Conservation (phyloP, 2,113 vertebrate genomes). For the Scolopax mira region DNA sequence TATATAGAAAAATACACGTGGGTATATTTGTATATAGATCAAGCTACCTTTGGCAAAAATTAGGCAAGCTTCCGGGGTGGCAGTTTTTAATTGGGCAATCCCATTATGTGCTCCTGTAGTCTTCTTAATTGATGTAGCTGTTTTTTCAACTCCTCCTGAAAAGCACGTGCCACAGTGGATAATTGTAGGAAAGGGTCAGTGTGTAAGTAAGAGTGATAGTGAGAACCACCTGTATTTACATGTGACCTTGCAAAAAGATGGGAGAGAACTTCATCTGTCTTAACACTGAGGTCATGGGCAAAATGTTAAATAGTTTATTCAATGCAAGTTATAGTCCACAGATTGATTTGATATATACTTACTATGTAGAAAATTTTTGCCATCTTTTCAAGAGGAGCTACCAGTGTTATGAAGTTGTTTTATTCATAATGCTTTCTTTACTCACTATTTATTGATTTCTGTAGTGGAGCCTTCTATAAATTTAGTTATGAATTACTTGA, state of each 20-base stretch:
- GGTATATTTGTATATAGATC: not conserved
- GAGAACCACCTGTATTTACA: not conserved
- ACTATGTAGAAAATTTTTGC: not conserved
- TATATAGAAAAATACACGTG: not conserved
- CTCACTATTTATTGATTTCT: slow-evolving; percentile 25
- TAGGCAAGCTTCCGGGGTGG: not conserved
- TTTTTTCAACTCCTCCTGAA: not conserved
- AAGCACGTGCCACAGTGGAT: not conserved
- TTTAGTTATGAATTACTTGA: not conserved
- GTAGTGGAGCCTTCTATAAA: not conserved
- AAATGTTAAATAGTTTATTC: not conserved
- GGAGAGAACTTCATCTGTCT: not conserved
- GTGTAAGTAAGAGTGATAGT: not conserved
- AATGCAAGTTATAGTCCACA: not conserved
- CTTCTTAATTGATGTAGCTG: not conserved
- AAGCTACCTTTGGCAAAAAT: not conserved
- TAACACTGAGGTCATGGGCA: not conserved
- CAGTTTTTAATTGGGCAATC: not conserved
- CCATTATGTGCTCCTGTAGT: not conserved
- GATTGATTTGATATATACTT: not conserved
- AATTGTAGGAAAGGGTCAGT: not conserved
- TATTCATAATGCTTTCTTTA: not conserved
- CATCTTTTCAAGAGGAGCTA: not conserved
- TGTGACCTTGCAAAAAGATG: not conserved
- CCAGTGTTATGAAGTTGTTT: not conserved